phyloP scores from a whole-genome alignment of 2,113 vertebrate genomes.

The Caranx ignobilis region DNA sequence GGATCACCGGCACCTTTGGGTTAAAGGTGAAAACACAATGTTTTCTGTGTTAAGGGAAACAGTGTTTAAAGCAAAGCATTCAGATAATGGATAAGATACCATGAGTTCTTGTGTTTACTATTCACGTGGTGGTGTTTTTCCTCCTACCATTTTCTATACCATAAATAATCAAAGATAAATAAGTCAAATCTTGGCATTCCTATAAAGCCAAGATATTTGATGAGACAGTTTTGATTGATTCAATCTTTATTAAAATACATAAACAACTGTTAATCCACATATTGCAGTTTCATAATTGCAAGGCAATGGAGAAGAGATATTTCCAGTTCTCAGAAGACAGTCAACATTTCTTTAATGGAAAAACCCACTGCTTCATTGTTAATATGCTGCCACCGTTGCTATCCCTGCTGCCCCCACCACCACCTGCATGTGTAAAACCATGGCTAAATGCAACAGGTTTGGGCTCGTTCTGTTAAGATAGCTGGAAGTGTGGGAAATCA shows the following conservation, averaged over 20 bases:
- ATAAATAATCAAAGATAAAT: neutral
- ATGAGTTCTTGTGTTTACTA: neutral
- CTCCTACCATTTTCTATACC: neutral
- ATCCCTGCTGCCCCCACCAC: neutral
- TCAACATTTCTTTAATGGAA: slow-evolving; percentile 26
- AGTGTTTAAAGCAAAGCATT: neutral
- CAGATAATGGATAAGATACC: neutral
- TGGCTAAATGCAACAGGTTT: slow-evolving; percentile 39
- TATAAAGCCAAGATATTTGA: slow-evolving; percentile 1
- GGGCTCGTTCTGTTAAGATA: slow-evolving; percentile 22
- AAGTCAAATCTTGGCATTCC: neutral
- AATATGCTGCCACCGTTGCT: slow-evolving; percentile 32
- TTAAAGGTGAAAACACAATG: slow-evolving; percentile 61
- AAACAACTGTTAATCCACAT: neutral
- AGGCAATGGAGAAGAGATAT: neutral
- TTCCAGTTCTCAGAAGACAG: neutral
- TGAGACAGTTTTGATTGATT: neutral
- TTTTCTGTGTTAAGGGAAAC: slow-evolving; percentile 29
- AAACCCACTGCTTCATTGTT: slow-evolving; percentile 17
- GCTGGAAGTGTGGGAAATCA: slow-evolving; percentile 30
- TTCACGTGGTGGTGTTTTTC: neutral
- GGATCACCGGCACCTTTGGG: slow-evolving; percentile 64
- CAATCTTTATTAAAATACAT: neutral
- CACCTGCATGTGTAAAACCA: slow-evolving; percentile 41
- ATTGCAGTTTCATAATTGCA: neutral